These are phyloP conservation scores for Trypoxylus dichotomus DNA, from an alignment of 1,140 invertebrate species.

Conservation along the genomic window DNA sequence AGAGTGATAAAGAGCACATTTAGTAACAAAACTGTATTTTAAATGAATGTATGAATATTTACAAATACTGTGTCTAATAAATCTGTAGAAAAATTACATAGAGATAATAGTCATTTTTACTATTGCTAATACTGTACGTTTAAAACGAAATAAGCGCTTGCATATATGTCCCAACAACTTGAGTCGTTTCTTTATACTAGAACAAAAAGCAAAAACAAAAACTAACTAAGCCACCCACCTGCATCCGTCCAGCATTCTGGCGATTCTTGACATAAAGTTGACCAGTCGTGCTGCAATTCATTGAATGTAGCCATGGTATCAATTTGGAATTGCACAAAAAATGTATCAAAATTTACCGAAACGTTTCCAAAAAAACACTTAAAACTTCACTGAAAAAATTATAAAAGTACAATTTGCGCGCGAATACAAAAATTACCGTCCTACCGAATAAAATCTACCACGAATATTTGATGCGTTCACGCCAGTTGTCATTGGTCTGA, in stretches of 20 bases:
- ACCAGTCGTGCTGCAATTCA: constrained; percentile 26
- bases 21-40: too few relatives aligned
- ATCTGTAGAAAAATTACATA: too few relatives aligned
- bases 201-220: neutral
- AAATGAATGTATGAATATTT: too few relatives aligned
- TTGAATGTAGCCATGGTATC: constrained; percentile 12
- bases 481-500: neutral
- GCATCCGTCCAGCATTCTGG: constrained; percentile 26
- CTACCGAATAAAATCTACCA: neutral
- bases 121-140: neutral
- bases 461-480: neutral
- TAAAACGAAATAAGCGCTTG: neutral
- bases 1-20: too few relatives aligned
- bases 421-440: neutral
- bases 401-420: neutral
- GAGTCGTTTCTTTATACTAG: neutral
- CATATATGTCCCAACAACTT: neutral
- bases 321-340: neutral
- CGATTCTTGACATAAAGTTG: constrained; percentile 18
- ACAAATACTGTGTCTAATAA: too few relatives aligned
- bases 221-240: constrained; percentile 3
- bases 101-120: too few relatives aligned
- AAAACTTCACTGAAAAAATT: neutral
- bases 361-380: neutral
- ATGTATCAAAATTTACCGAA: too few relatives aligned